These are phyloP conservation scores for Lepidocyrtinus sp. DNA, from an alignment of 2,888 invertebrate species.

Conservation along the genomic window DNA sequence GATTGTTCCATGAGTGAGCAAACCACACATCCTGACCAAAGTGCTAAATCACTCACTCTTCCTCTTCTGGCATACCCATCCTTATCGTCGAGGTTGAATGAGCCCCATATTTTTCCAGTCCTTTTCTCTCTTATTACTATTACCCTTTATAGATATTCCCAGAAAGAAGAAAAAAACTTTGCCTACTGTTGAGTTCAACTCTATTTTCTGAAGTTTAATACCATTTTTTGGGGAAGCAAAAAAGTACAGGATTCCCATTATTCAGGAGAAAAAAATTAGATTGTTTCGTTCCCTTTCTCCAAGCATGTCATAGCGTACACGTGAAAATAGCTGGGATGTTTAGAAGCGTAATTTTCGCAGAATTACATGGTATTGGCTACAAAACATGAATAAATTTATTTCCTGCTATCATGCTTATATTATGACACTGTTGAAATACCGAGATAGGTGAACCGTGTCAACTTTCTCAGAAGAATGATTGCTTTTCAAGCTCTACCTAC, in stretches of 20 bases:
- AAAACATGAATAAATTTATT: slow-evolving; percentile 18
- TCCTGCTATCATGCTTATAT: neutral
- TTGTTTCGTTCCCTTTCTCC: slow-evolving; percentile 7
- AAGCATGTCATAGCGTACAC: neutral
- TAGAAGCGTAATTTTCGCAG: neutral
- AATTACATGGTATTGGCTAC: slow-evolving; percentile 11
- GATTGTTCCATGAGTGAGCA: slow-evolving; percentile 51
- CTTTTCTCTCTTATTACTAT: slow-evolving; percentile 46
- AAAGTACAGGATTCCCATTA: neutral
- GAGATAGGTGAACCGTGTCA: neutral
- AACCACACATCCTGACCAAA: slow-evolving; percentile 67
- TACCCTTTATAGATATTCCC: slow-evolving; percentile 27
- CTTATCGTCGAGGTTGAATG: slow-evolving; percentile 65
- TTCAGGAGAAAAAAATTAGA: slow-evolving; percentile 6
- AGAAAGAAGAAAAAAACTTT: too few relatives aligned
- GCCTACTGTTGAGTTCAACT: neutral
- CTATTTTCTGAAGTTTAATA: neutral
- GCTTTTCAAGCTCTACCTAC: neutral
- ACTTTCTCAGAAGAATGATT: slow-evolving; percentile 1
- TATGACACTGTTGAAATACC: too few relatives aligned
- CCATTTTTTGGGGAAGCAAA: slow-evolving; percentile 11
- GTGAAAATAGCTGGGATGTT: neutral
- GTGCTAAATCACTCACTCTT: slow-evolving; percentile 69
- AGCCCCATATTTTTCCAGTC: slow-evolving; percentile 64
- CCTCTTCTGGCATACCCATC: slow-evolving; percentile 61